These are phyloP conservation scores for Synaphobranchus kaupii DNA, from an alignment of 2,797 vertebrate species.

Conservation along the genomic window DNA sequence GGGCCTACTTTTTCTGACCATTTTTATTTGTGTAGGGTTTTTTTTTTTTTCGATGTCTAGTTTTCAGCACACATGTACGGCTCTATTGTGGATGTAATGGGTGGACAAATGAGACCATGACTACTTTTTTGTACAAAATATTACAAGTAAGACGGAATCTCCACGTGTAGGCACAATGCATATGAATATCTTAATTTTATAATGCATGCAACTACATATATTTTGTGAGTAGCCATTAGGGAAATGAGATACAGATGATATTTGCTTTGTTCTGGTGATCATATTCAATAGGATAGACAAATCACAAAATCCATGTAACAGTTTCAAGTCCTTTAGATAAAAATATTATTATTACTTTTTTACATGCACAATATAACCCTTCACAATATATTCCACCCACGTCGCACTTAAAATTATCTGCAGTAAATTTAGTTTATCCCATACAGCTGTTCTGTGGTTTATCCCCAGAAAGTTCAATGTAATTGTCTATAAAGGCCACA, in stretches of 20 bases:
- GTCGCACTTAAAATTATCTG: neutral
- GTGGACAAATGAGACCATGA: neutral
- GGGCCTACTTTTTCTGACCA: neutral
- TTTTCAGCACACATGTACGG: neutral
- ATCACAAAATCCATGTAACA: no score
- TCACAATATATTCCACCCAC: neutral
- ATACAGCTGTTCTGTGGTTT: neutral
- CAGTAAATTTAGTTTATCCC: neutral
- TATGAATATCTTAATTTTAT: no score
- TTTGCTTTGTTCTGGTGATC: no score
- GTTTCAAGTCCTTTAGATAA: no score
- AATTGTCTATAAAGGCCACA: slow-evolving; percentile 15
- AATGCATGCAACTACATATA: no score
- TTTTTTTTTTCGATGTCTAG: neutral
- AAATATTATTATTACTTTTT: neutral
- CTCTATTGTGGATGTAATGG: neutral
- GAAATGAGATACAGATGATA: no score
- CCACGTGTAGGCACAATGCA: no score
- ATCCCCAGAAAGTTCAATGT: slow-evolving; percentile 4
- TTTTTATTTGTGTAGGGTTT: neutral
- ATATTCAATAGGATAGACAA: no score
- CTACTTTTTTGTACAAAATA: neutral
- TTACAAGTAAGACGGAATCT: neutral
- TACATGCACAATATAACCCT: neutral
- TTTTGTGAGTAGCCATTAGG: no score